A percentile compares a stretch with the other conserved stretches of the same genome.
These are phyloP conservation scores for Molossus alvarezi DNA, from an alignment of 2,797 vertebrate genomes.

Conservation along the genomic window DNA sequence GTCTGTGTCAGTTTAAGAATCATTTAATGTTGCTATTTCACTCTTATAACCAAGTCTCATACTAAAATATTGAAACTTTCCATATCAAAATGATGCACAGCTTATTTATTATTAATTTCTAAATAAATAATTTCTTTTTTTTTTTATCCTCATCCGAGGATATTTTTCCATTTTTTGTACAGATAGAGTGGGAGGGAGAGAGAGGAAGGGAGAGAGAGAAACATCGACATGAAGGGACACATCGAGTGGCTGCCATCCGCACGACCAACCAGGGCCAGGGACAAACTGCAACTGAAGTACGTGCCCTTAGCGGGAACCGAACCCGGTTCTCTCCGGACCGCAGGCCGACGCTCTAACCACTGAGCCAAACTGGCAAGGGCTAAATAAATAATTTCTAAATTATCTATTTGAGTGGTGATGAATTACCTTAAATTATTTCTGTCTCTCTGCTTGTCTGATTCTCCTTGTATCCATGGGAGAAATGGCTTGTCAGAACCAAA, in stretches of 20 bases:
- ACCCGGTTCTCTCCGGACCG: too few relatives aligned
- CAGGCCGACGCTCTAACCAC: too few relatives aligned
- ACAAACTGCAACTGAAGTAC: too few relatives aligned
- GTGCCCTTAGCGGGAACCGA: too few relatives aligned
- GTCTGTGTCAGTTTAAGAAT: constrained; percentile 41
- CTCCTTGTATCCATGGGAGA: not conserved
- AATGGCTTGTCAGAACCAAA: not conserved
- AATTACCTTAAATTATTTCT: constrained; percentile 40
- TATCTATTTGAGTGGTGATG: not conserved
- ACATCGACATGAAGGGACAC: too few relatives aligned
- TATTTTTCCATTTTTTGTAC: too few relatives aligned
- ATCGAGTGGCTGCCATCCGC: too few relatives aligned
- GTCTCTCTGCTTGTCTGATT: constrained; percentile 37
- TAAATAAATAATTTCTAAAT: constrained; percentile 1
- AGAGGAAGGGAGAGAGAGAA: too few relatives aligned
- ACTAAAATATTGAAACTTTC: constrained; percentile 41
- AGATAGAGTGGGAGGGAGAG: too few relatives aligned
- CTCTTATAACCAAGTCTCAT: constrained; percentile 25
- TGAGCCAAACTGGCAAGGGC: too few relatives aligned
- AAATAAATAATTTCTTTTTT: not conserved
- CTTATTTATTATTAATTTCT: constrained; percentile 55
- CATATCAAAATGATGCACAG: not conserved
- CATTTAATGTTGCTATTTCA: constrained; percentile 28
- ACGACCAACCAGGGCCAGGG: too few relatives aligned
- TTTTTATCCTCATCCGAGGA: too few relatives aligned